Conservation (phyloP, 2,888 invertebrate species). For the Apamea crenata region DNA sequence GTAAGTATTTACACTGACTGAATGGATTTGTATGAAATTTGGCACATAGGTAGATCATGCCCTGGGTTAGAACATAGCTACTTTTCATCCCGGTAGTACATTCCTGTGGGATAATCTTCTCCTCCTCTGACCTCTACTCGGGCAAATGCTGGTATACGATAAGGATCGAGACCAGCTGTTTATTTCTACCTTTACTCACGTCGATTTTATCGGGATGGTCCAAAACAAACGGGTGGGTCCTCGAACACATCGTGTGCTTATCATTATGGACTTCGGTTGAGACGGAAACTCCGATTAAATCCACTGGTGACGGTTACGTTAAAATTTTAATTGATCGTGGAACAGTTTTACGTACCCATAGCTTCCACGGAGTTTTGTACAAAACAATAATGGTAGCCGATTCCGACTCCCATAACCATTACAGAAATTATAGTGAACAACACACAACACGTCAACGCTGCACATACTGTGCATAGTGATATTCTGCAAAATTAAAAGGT, state of each 20-base stretch:
- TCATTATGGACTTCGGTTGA: not conserved
- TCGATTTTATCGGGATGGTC: not conserved
- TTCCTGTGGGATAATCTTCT: not conserved
- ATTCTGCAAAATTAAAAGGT: conserved; percentile 74
- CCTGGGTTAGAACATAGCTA: not conserved
- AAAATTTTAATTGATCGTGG: not conserved
- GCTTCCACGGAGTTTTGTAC: conserved; percentile 80
- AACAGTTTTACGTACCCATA: conserved; percentile 76
- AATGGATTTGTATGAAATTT: not conserved
- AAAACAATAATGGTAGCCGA: conserved; percentile 86
- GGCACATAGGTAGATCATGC: not conserved
- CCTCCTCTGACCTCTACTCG: not conserved
- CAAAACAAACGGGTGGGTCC: not conserved
- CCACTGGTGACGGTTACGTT: conserved; percentile 2
- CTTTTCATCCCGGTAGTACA: not conserved
- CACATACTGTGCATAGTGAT: conserved; percentile 85
- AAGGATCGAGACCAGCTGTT: too few species aligned
- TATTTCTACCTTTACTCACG: not conserved
- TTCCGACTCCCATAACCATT: conserved; percentile 82
- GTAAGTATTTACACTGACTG: not conserved
- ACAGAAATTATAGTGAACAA: conserved; percentile 80
- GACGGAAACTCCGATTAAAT: not conserved
- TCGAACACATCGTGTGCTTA: not conserved
- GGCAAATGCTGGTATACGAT: not conserved
- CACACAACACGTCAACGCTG: conserved; percentile 83